Evolutionary conservation across 1,140 invertebrate genomes (phyloP), one percentile per base, ranked within the genome.

Genomic region (Drosophila trapezifrons): DNA sequence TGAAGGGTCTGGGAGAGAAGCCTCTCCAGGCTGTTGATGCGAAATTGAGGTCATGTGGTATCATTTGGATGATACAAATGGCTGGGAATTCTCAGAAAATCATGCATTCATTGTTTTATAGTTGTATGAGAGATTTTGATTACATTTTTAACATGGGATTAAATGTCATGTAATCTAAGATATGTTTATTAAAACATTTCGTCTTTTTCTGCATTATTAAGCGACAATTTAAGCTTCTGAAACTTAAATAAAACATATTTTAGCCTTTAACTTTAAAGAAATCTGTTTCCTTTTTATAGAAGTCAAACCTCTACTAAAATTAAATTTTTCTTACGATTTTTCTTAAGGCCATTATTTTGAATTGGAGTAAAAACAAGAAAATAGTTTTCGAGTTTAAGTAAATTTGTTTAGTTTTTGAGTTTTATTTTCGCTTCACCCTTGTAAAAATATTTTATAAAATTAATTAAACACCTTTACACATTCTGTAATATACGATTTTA

Each of bases 21-120:
- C 13, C 9, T 55, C 38, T 38, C 46, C 40, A 45, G 63, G 52
- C 51, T 56, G 18, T n/a, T 75, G 51, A 75, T 51, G 38, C 47
- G 12, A 64, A 54, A 86, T 78, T 70, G 47, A 78, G 81, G 82
- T 86, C 83, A 85, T 55, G 17, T 27, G 56, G 55, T 18, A 37
- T 27, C 45, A 49, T 8, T 42, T 51, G 8, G 12, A 52, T 15
- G 18, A n/a, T 29, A 18, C 27, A 35, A 13, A 9, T 10, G 22
- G 1, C 12, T 27, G 40, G 9, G 15, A 64, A 43, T 54, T 52
- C 27, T 7, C 0, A 12, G 12, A 12, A 32, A 40, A 32, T 29
- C 5, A 7, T 0, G 0, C 12, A 32, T 37, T 37, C 3, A 35
- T 52, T 52, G 7, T 25, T 17, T 49, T 17, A 13, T 35, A 35